Conservation (phyloP, 2,797 vertebrate genomes). For the Acrocephalus scirpaceus region DNA sequence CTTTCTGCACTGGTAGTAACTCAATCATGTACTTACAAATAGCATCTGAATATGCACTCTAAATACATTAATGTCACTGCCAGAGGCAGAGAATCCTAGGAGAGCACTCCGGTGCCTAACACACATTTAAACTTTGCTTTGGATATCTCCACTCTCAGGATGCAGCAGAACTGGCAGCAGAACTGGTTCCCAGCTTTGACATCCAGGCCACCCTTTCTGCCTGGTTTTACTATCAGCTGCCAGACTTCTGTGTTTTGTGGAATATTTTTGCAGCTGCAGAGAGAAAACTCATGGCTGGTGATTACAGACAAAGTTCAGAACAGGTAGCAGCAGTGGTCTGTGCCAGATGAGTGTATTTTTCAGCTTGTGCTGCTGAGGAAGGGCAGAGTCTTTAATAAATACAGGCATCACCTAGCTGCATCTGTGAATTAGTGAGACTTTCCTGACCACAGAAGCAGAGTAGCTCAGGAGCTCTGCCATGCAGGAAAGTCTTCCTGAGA, state of each 20-base stretch:
- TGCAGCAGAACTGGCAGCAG: neutral
- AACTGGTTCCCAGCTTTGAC: neutral
- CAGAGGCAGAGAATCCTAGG: neutral
- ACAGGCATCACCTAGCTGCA: neutral
- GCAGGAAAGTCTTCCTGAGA: neutral
- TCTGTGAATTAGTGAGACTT: neutral
- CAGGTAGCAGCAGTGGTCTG: neutral
- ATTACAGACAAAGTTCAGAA: neutral
- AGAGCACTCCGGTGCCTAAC: accelerated
- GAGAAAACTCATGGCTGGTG: neutral
- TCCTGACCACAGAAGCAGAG: neutral
- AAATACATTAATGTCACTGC: neutral
- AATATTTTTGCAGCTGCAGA: neutral
- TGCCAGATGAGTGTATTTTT: neutral
- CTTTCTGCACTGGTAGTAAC: neutral
- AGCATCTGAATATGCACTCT: neutral
- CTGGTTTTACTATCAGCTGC: neutral
- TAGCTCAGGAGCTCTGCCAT: neutral
- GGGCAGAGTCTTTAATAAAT: neutral
- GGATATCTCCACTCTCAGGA: neutral
- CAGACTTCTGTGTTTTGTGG: neutral
- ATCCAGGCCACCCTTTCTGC: neutral
- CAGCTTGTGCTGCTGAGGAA: neutral
- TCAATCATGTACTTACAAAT: neutral
- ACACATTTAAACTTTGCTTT: neutral